phyloP scores from a whole-genome alignment of 2,797 vertebrate species.

The Odontamblyopus rebecca region DNA sequence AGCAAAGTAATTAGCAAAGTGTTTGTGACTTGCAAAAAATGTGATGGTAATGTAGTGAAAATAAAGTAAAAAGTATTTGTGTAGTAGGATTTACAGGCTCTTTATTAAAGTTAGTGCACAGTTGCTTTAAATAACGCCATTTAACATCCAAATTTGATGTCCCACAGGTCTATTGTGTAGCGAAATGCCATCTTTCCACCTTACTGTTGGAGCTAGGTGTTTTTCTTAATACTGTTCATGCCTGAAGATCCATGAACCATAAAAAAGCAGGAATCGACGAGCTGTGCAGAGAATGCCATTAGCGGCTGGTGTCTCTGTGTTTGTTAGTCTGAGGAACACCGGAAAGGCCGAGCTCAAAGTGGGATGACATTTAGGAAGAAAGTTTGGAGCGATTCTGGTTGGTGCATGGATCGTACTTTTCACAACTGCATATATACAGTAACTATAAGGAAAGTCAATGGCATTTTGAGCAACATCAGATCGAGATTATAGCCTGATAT shows the following conservation, averaged over 20 bases:
- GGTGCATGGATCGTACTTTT: slow-evolving; percentile 39
- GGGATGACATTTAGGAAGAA: slow-evolving; percentile 60
- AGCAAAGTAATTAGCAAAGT: too few species aligned
- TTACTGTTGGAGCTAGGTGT: background rate
- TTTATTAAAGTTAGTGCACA: background rate
- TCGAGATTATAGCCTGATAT: slow-evolving; percentile 28
- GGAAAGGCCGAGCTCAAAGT: slow-evolving; percentile 40
- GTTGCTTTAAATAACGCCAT: background rate
- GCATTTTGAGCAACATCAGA: slow-evolving; percentile 57
- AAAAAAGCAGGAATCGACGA: slow-evolving; percentile 38
- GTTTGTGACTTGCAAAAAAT: too few species aligned
- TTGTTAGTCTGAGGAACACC: slow-evolving; percentile 49
- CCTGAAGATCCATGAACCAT: background rate
- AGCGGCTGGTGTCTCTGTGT: slow-evolving; percentile 31
- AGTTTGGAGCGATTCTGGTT: slow-evolving; percentile 43
- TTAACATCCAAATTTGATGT: background rate
- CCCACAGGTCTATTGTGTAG: background rate
- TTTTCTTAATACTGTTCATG: background rate
- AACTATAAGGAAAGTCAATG: slow-evolving; percentile 43
- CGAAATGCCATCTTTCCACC: background rate
- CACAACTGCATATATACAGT: slow-evolving; percentile 42
- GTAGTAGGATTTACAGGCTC: background rate
- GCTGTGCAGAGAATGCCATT: slow-evolving; percentile 19
- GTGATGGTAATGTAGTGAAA: too few species aligned
- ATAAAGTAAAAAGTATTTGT: too few species aligned